Percentiles rank a stretch among this genome's conserved stretches.
These are phyloP conservation scores for Athalia cordata DNA, from an alignment of 2,888 invertebrate genomes.

Conservation along the genomic window DNA sequence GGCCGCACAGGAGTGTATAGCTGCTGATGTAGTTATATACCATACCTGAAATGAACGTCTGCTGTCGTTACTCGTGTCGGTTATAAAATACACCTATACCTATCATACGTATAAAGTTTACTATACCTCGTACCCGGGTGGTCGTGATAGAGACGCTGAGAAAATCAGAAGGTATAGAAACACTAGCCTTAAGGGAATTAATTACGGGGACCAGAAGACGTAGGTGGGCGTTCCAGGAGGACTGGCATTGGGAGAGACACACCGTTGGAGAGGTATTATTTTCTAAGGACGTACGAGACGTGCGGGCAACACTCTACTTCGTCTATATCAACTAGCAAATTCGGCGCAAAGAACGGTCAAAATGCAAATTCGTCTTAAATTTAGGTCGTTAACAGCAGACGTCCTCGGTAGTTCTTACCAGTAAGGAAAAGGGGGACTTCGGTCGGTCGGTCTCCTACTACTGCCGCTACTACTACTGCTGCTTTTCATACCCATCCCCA, in stretches of 20 bases:
- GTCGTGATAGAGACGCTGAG: too few relatives aligned
- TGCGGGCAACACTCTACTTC: constrained; percentile 12
- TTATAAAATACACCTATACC: too few relatives aligned
- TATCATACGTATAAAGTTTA: too few relatives aligned
- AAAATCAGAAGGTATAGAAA: constrained; percentile 4
- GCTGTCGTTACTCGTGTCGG: not conserved
- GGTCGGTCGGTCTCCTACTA: too few relatives aligned
- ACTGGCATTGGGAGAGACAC: constrained; percentile 2
- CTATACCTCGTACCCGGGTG: too few relatives aligned
- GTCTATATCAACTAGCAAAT: constrained; percentile 34
- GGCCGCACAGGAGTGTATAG: constrained; percentile 7
- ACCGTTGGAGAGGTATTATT: not conserved
- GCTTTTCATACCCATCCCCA: too few relatives aligned
- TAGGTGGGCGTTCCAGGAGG: too few relatives aligned
- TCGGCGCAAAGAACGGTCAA: constrained; percentile 63
- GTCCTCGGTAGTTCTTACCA: constrained; percentile 51
- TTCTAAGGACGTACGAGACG: not conserved
- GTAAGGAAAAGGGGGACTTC: not conserved
- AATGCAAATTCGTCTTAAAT: constrained; percentile 70
- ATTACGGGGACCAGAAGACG: not conserved
- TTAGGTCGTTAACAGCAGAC: constrained; percentile 68
- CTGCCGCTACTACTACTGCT: too few relatives aligned
- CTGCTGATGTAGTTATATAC: constrained; percentile 60
- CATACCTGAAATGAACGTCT: constrained; percentile 49
- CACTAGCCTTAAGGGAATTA: constrained; percentile 19